Evolutionary conservation across 2,888 invertebrate genomes (phyloP).

Genomic region (Resseliella maxima): DNA sequence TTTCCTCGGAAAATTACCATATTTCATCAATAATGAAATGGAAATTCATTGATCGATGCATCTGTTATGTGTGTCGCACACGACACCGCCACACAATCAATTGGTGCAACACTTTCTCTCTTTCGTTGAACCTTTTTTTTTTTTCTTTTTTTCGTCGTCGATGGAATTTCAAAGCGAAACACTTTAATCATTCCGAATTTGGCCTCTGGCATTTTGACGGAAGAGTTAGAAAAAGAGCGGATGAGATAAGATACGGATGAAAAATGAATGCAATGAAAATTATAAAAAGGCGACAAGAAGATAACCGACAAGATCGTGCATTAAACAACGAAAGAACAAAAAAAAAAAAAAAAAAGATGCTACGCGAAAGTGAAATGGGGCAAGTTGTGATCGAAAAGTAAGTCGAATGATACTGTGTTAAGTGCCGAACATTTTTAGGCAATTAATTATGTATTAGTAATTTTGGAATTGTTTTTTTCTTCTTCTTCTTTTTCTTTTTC

Average conservation of each 20-base stretch:
- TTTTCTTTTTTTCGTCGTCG: no score
- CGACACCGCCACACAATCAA: neutral
- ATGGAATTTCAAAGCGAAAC: neutral
- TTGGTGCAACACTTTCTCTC: neutral
- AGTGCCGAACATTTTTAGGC: slow-evolving; percentile 47
- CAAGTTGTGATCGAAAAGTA: neutral
- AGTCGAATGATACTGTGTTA: neutral
- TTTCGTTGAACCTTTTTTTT: neutral
- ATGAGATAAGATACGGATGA: slow-evolving; percentile 35
- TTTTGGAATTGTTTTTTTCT: neutral
- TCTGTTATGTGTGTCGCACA: neutral
- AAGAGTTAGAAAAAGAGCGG: slow-evolving; percentile 36
- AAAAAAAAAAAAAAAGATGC: neutral
- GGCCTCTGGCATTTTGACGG: neutral
- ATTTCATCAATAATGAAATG: neutral
- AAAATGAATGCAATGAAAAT: neutral
- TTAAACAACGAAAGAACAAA: neutral
- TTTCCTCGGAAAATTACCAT: neutral
- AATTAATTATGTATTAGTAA: slow-evolving; percentile 41
- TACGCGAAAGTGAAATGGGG: neutral
- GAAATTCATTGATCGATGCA: neutral
- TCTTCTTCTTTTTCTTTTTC: neutral
- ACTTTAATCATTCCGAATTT: neutral
- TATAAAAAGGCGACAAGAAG: neutral
- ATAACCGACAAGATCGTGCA: neutral